phyloP scores from a whole-genome alignment of 2,113 vertebrate genomes.

The Meriones unguiculatus region DNA sequence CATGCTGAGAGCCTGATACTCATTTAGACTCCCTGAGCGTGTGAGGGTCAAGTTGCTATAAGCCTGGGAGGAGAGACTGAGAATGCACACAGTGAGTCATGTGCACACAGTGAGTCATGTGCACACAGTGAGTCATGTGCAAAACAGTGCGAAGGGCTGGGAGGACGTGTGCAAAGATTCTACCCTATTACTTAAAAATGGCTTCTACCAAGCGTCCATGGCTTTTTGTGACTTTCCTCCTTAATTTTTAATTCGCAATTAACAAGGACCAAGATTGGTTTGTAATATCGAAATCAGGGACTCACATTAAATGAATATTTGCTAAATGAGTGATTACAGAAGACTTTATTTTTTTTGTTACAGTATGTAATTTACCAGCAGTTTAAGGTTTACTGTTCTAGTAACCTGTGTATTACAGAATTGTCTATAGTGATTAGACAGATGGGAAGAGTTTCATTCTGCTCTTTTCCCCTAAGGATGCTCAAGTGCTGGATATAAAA shows the following conservation, averaged over 20 bases:
- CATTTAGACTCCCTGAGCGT: too few species aligned
- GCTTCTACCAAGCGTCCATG: too few species aligned
- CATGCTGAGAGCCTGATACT: too few species aligned
- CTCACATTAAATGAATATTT: slow-evolving; percentile 31
- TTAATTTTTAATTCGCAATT: neutral
- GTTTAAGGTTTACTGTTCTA: neutral
- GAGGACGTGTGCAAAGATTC: too few species aligned
- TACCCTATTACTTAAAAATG: too few species aligned
- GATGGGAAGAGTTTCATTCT: neutral
- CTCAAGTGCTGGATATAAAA: neutral
- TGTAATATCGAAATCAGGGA: neutral
- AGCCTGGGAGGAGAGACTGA: too few species aligned
- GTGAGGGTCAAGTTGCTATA: too few species aligned
- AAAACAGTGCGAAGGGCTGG: too few species aligned
- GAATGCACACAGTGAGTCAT: too few species aligned
- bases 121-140: too few species aligned
- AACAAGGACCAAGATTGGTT: neutral
- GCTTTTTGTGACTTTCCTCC: neutral
- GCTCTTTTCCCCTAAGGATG: neutral
- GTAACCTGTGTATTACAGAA: neutral
- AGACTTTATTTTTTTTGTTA: slow-evolving; percentile 9
- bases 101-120: too few species aligned
- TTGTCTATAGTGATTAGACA: neutral
- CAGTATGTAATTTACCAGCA: neutral
- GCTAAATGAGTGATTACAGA: neutral